phyloP scores from a whole-genome alignment of 2,113 vertebrate species.

The Piprites chloris region DNA sequence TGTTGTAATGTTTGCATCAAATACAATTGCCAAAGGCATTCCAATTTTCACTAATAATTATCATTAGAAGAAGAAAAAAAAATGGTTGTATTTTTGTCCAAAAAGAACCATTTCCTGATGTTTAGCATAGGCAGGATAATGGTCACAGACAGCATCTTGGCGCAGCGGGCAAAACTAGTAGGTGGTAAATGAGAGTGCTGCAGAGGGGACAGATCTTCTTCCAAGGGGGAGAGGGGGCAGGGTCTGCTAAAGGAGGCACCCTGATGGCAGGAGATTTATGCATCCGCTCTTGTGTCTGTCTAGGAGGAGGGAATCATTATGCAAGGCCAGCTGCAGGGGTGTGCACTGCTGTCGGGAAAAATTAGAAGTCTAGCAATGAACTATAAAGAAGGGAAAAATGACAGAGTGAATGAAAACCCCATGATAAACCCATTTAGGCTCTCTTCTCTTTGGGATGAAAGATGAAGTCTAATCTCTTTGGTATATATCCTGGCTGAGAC shows the following conservation, averaged over 20 bases:
- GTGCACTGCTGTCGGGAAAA: constrained; percentile 48
- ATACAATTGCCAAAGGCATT: not conserved
- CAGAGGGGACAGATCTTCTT: constrained; percentile 35
- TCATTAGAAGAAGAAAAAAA: not conserved
- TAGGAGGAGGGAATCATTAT: constrained; percentile 49
- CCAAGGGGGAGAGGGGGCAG: not conserved
- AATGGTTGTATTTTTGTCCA: not conserved
- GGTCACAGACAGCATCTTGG: constrained; percentile 32
- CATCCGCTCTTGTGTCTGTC: not conserved
- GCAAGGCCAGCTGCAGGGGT: constrained; percentile 61
- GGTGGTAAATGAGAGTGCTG: constrained; percentile 59
- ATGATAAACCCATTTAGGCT: constrained; percentile 56
- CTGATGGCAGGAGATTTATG: constrained; percentile 50
- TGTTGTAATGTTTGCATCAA: not conserved
- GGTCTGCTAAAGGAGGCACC: constrained; percentile 24
- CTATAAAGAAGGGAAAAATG: constrained; percentile 40
- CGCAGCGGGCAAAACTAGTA: constrained; percentile 4
- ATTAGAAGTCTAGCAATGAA: constrained; percentile 55
- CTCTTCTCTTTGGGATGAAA: not conserved
- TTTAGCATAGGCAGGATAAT: constrained; percentile 13
- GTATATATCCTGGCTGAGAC: not conserved
- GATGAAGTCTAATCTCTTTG: constrained; percentile 36
- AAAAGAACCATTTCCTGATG: constrained; percentile 12
- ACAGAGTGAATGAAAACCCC: constrained; percentile 53
- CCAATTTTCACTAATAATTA: constrained; percentile 43